Conservation (phyloP, 2,797 vertebrate species). For the Sebastes vulpes region DNA sequence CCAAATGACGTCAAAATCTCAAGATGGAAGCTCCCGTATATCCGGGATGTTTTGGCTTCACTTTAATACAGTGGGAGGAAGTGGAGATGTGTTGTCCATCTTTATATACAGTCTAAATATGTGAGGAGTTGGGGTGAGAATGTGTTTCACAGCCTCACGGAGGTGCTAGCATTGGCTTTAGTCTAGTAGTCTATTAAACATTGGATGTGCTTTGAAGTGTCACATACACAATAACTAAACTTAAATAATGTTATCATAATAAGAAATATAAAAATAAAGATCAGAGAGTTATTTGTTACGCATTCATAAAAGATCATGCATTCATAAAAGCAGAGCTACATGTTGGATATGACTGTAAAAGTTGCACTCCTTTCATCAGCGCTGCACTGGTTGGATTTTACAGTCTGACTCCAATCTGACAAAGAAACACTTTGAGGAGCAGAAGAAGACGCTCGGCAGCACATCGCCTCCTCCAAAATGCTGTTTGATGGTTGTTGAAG, state of each 20-base stretch:
- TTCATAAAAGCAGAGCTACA: background rate
- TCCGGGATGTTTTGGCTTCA: too few relatives aligned
- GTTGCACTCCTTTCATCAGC: background rate
- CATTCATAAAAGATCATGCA: background rate
- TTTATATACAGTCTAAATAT: too few relatives aligned
- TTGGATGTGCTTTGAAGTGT: too few relatives aligned
- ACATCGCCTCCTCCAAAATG: conserved; percentile 51
- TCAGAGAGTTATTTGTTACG: background rate
- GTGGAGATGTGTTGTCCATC: rapidly evolving
- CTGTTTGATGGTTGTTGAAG: conserved; percentile 68
- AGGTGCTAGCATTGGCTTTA: too few relatives aligned
- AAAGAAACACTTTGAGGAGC: conserved; percentile 35
- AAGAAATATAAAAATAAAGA: background rate
- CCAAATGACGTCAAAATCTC: too few relatives aligned
- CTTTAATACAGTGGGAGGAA: too few relatives aligned
- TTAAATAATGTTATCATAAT: too few relatives aligned
- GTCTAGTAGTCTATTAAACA: too few relatives aligned
- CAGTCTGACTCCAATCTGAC: conserved; percentile 1
- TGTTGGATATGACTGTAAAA: background rate
- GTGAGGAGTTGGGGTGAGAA: too few relatives aligned
- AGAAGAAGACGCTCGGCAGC: conserved; percentile 29
- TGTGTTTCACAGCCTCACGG: too few relatives aligned
- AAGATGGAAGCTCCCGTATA: too few relatives aligned
- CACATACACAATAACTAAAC: too few relatives aligned
- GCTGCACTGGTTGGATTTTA: background rate